A percentile compares a stretch with the other conserved stretches of the same genome.
These are phyloP conservation scores for Acropternis orthonyx DNA, from an alignment of 2,797 vertebrate genomes.

Conservation along the genomic window DNA sequence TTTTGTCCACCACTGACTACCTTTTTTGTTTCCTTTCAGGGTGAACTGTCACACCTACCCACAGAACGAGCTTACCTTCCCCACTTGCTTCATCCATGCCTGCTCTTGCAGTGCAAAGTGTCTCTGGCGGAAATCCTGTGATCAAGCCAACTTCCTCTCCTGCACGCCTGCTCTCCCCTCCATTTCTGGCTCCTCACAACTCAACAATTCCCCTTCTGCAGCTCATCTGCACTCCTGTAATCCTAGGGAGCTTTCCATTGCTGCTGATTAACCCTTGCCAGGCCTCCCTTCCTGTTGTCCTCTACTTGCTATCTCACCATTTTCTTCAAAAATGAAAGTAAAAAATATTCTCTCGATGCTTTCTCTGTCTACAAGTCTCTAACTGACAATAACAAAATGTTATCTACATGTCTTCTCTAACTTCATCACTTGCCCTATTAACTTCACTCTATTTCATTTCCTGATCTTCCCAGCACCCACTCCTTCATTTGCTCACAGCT, in stretches of 20 bases:
- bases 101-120: background rate
- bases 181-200: constrained; percentile 5
- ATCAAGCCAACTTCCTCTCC: constrained; percentile 38
- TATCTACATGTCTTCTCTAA: background rate
- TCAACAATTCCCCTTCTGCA: background rate
- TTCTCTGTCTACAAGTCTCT: background rate
- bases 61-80: background rate
- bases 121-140: constrained; percentile 44
- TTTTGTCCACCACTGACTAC: background rate
- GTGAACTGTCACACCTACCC: background rate
- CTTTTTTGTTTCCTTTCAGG: background rate
- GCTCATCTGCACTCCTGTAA: background rate
- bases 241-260: background rate
- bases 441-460: background rate
- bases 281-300: background rate
- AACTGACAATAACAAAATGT: background rate
- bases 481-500: background rate
- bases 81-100: background rate
- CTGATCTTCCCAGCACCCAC: background rate
- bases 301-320: background rate
- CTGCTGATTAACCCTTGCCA: background rate
- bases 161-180: background rate
- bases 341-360: background rate
- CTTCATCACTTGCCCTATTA: background rate
- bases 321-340: background rate